Base-by-base conservation (phyloP, 2,888 invertebrate genomes). In the Tenthredo notha region DNA sequence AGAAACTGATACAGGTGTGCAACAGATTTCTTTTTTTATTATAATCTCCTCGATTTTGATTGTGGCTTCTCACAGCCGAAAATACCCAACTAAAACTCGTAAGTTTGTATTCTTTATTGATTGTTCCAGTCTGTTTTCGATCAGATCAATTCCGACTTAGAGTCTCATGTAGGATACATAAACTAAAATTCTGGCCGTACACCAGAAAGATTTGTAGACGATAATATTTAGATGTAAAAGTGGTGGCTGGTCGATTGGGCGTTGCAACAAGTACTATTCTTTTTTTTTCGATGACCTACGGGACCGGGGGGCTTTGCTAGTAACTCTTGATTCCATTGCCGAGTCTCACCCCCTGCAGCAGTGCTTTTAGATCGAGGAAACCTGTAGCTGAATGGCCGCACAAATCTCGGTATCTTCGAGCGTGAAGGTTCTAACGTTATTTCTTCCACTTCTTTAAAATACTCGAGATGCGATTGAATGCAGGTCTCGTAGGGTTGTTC, bases 341-440 rank as follows among this genome's bases (percentile, higher is more conserved):
- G 77, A 54, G 21, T 54, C 54, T 54, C 77, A 54, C 50, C 50
- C 29, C 77, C 9, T 10, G 54, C 47, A 12, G n/a, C 18, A 15
- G 47, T 54, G 77, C 54, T 54, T 54, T 7, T 33, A 54, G 40
- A 18, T n/a, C 29, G 50, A n/a, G 18, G n/a, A n/a, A n/a, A 29
- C n/a, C 33, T 29, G 54, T 40, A 77, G 15, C 33, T 29, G 9
- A 29, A 33, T n/a, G 50, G 47, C 40, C 75, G 47, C 21, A 12
- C 25, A n/a, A 43, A 75, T 75, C 47, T 50, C 77, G 77, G 54
- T 77, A 77, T 77, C 54, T 29, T 54, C 50, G 77, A 54, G n/a
- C 33, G n/a, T 5, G 50, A 33, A n/a, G 54, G 77, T 33, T 77
- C 54, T n/a, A 50, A 1, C 18, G 47, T 50, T 40, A 54, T 33